Evolutionary conservation across 2,888 invertebrate species (phyloP).

Genomic region (Drymonia ruficornis): DNA sequence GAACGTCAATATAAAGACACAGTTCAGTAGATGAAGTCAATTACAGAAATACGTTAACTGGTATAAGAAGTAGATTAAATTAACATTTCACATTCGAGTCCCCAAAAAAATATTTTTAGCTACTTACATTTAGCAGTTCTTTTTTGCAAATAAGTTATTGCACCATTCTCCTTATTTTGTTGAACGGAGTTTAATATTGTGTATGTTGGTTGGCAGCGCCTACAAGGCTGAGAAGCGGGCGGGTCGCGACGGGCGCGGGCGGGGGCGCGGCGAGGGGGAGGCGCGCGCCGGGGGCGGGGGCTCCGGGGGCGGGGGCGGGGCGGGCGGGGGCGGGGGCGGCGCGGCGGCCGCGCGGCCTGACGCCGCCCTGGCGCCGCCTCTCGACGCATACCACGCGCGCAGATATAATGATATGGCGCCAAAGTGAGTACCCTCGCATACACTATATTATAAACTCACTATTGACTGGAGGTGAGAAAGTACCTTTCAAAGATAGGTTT

Average conservation of each 20-base stretch:
- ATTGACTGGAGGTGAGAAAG: too few relatives aligned
- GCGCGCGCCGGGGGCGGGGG: conserved; percentile 57
- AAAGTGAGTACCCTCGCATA: conserved; percentile 88
- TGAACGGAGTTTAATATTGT: background rate
- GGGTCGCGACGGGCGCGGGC: conserved; percentile 35
- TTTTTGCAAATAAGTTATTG: too few relatives aligned
- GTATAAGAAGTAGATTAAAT: too few relatives aligned
- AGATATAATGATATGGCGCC: conserved; percentile 93
- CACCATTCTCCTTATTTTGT: background rate
- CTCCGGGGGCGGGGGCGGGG: conserved; percentile 60
- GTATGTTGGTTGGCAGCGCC: conserved; percentile 59
- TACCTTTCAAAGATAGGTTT: too few relatives aligned
- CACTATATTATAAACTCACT: background rate
- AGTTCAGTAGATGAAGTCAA: too few relatives aligned
- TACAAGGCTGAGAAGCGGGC: conserved; percentile 76
- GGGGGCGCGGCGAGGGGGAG: conserved; percentile 23
- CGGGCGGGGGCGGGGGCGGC: conserved; percentile 67
- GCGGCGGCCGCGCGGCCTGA: conserved; percentile 44
- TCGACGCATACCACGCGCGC: conserved; percentile 87
- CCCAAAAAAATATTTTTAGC: too few relatives aligned
- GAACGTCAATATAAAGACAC: background rate
- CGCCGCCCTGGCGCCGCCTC: conserved; percentile 73
- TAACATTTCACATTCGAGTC: too few relatives aligned
- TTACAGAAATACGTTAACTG: too few relatives aligned
- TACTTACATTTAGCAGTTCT: too few relatives aligned